Conservation (phyloP, 2,888 invertebrate genomes). For the Clistopyga incitator region DNA sequence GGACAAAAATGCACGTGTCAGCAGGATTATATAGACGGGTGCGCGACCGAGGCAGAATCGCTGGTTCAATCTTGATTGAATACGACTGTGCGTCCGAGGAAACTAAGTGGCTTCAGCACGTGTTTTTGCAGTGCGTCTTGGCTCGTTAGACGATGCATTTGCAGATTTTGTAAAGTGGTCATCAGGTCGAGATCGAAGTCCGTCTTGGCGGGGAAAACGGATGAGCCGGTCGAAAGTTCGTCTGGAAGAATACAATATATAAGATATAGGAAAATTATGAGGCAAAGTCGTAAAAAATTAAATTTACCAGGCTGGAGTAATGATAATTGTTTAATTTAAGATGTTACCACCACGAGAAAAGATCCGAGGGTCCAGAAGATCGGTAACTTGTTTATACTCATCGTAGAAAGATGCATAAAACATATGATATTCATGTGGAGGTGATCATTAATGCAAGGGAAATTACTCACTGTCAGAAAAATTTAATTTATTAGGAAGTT, state of each 20-base stretch:
- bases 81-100: constrained; percentile 23
- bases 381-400: too few relatives aligned
- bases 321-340: too few relatives aligned
- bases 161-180: constrained; percentile 55
- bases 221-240: constrained; percentile 26
- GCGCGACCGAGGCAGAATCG: constrained; percentile 28
- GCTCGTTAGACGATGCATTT: constrained; percentile 58
- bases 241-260: not conserved
- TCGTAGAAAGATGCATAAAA: too few relatives aligned
- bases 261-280: not conserved
- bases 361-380: too few relatives aligned
- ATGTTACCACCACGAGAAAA: too few relatives aligned
- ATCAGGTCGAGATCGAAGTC: constrained; percentile 39
- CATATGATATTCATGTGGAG: too few relatives aligned
- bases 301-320: not conserved
- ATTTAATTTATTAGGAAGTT: too few relatives aligned
- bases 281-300: not conserved
- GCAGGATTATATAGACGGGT: constrained; percentile 28
- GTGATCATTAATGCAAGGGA: too few relatives aligned
- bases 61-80: constrained; percentile 58
- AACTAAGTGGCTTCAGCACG: constrained; percentile 34
- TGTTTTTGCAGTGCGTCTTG: constrained; percentile 30
- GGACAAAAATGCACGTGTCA: constrained; percentile 56
- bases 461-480: too few relatives aligned
- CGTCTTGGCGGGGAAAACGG: not conserved